These are phyloP conservation scores for Paramormyrops hopkinsi DNA, from an alignment of 2,797 vertebrate species.

Conservation along the genomic window DNA sequence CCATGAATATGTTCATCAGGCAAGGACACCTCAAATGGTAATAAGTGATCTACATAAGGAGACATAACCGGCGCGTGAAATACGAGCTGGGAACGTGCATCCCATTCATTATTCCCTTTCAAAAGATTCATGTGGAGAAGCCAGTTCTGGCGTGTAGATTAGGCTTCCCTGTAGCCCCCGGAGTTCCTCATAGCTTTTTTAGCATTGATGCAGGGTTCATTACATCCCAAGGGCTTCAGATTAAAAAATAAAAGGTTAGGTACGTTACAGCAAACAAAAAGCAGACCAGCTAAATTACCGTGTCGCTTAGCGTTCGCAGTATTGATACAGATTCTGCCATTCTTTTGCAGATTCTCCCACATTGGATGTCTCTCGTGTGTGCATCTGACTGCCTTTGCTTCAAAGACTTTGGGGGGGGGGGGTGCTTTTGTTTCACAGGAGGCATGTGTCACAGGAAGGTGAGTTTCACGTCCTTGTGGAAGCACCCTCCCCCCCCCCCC, in stretches of 20 bases:
- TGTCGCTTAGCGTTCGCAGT: neutral
- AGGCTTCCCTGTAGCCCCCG: neutral
- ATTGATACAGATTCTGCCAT: neutral
- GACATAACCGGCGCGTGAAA: neutral
- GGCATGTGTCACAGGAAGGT: neutral
- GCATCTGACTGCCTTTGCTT: neutral
- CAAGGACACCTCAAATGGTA: conserved; percentile 5
- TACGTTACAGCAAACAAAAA: neutral
- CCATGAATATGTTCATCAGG: neutral
- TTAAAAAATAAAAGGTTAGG: neutral
- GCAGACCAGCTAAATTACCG: neutral
- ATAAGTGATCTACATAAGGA: conserved; percentile 6
- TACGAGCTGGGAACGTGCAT: neutral
- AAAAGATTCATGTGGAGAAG: neutral
- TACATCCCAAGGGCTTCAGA: neutral
- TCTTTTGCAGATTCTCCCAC: neutral
- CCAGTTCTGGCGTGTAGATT: neutral
- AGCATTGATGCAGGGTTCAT: neutral
- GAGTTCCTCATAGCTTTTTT: neutral
- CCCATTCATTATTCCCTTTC: neutral
- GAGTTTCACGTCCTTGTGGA: neutral
- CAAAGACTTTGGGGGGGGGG: neutral
- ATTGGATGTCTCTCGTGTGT: neutral
- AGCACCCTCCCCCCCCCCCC: neutral
- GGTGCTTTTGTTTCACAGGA: neutral